Base-by-base conservation (phyloP, 2,113 vertebrate genomes). In the Emydocephalus ijimae region DNA sequence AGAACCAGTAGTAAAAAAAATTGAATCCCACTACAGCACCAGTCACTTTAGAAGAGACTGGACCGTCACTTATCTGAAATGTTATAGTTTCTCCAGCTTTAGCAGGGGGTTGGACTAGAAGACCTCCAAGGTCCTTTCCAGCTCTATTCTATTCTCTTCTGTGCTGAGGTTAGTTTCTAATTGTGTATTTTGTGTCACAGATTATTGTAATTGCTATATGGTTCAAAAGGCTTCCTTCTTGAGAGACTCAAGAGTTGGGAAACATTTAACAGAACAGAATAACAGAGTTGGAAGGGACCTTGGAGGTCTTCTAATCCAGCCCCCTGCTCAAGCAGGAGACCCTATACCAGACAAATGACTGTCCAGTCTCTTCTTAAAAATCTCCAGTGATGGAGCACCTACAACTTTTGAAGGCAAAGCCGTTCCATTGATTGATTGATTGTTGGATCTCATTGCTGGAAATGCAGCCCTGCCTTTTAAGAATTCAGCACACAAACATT, bases 391-490 rank as follows among this genome's bases (percentile, higher is more conserved):
- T 69, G 64, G 5, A 34, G 64, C 29, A 15, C 29, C 12, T 4
- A n/a, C 64, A 14, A 2, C 29, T n/a, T 69, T 29, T 69, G 64
- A 0, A 69, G 64, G 4, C 12, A n/a, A 69, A 11, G 7, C 0
- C 2, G 2, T 69, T 69, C 29, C 64, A 69, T 15, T 69, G 64
- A n/a, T 69, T 69, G 64, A n/a, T 69, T 69, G 64, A 69, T 69
- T 15, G 64, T n/a, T n/a, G 64, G 64, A n/a, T n/a, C 64, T 69
- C 21, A 3, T 21, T 81, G 74, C 74, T 81, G 34, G 88, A 97
- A 96, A 97, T 97, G 95, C 93, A 96, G 97, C 96, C 95, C 95
- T 97, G 98, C 97, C 39, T 5, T 97, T 96, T 97, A 97, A 97
- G 96, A 95, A 97, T 96, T 97, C 97, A 95, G 96, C 96, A 96